Base-by-base conservation (phyloP, 2,797 vertebrate species). In the Cephalopachus bancanus region DNA sequence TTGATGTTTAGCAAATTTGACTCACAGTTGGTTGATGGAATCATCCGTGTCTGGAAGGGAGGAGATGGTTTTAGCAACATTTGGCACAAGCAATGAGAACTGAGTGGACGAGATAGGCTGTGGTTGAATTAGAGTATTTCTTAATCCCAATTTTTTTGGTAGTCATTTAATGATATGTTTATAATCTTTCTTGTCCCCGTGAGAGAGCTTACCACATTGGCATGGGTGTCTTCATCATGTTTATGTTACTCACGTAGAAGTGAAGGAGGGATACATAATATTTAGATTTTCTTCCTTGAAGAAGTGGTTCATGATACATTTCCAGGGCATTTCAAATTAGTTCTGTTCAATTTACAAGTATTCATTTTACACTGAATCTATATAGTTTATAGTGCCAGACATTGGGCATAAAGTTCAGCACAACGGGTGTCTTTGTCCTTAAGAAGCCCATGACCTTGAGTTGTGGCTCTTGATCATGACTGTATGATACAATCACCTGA, bases 251-350 rank as follows among this genome's bases (percentile, higher is more conserved):
- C 10, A 10, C 16, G 9, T 51, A 71, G 65, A 93, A 91, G 44
- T 69, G 65, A 83, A 72, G 19, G 22, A 67, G 28, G 22, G 28
- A 65, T 0, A 37, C 15, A 59, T 0, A 90, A 28, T 24, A 15
- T 2, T 64, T 93, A 75, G 59, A 49, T 49, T 91, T 97, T 74
- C 53, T 90, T 86, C 81, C 62, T 67, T n/a, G 51, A 88, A 26
- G 19, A 57, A 88, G 15, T 89, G 55, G 17, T 78, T 94, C 74
- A 19, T 57, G 89, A n/a, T 89, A 26, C 6, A 87, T 64, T 93
- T 62, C n/a, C 14, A 83, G 51, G 17, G 15, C 8, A 51, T 28
- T 91, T 96, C 4, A 30, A 37, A 62, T 83, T 19, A 60, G 5
- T n/a, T 72, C 33, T 64, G 16, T 72, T 67, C 7, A 64, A 57